Base-by-base conservation (phyloP, 1,140 invertebrate species). In the Aphaenogaster floridana region DNA sequence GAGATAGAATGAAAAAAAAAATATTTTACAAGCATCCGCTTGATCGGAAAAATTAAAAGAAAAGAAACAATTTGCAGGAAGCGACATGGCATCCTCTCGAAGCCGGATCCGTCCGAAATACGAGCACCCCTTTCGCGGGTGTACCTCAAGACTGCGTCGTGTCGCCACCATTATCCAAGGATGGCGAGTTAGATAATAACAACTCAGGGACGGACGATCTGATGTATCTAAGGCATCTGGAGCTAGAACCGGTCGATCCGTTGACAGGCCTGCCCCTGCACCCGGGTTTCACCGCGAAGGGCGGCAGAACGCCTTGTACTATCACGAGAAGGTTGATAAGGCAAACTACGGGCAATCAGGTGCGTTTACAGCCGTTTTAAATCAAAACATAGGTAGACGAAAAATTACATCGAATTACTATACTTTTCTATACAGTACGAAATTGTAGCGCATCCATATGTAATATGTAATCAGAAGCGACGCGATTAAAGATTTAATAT, bases 251-350 rank as follows among this genome's bases (percentile, higher is more conserved):
- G 1, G 94, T 96, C 5, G 95, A 95, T 85, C 95, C 94, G 4
- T 66, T 94, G 17, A 94, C 95, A 11, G 94, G 93, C 0, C 57
- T 93, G 54, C 93, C 94, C 0, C 66, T 94, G 42, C 93, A 94
- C 80, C 94, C 95, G 9, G 61, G 96, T 90, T 91, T 96, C 92
- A 89, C 95, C 80, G 91, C 96, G 92, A 93, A 93, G 91, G 92
- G 96, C 71, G 98, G 98, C n/a, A 96, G 97, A 85, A 98, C 98
- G 1, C 98, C 98, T 0, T 98, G 98, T 92, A 98, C 98, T 3
- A 97, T 97, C 66, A 98, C 97, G 45, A 97, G 97, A 92, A 96
- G 96, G 93, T 95, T 96, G 89, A 90, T 94, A 76, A 92, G 95
- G 76, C 92, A 94, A 57, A 91, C 92, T 11, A 90, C 92, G 3